Evolutionary conservation across 2,113 vertebrate species (phyloP).

Genomic region (Tragelaphus scriptus): DNA sequence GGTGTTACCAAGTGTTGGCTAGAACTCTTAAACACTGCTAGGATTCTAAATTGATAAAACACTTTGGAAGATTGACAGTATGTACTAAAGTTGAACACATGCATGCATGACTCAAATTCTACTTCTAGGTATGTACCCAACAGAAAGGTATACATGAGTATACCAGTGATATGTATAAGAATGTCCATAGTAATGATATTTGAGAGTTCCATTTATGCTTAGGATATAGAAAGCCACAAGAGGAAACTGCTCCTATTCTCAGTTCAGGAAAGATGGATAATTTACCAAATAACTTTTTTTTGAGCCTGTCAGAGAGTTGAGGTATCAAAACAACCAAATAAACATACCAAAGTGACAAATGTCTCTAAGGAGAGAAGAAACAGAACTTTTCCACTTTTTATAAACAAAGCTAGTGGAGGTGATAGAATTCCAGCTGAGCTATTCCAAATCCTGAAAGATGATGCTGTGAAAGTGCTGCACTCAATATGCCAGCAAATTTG

Average conservation of each 20-base stretch:
- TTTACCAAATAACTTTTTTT: neutral
- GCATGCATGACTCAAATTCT: neutral
- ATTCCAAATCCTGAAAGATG: too few relatives aligned
- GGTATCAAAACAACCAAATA: neutral
- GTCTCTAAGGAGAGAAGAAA: neutral
- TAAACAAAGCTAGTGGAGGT: too few relatives aligned
- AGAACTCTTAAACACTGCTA: neutral
- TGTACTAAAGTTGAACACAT: neutral
- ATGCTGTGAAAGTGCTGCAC: too few relatives aligned
- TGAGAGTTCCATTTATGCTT: neutral
- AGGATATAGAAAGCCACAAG: neutral
- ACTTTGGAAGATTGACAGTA: neutral
- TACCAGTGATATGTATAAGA: neutral
- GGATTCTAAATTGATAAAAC: neutral
- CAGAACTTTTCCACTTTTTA: neutral
- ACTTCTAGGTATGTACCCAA: neutral
- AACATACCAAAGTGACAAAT: neutral
- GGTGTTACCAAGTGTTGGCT: neutral
- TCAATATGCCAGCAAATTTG: too few relatives aligned
- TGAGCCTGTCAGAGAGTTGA: neutral
- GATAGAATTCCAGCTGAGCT: too few relatives aligned
- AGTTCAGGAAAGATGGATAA: neutral
- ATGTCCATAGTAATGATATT: neutral
- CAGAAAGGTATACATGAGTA: neutral
- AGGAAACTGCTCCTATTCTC: neutral